Evolutionary conservation across 2,888 invertebrate species (phyloP).

Genomic region (Neocrepidodera transversa): DNA sequence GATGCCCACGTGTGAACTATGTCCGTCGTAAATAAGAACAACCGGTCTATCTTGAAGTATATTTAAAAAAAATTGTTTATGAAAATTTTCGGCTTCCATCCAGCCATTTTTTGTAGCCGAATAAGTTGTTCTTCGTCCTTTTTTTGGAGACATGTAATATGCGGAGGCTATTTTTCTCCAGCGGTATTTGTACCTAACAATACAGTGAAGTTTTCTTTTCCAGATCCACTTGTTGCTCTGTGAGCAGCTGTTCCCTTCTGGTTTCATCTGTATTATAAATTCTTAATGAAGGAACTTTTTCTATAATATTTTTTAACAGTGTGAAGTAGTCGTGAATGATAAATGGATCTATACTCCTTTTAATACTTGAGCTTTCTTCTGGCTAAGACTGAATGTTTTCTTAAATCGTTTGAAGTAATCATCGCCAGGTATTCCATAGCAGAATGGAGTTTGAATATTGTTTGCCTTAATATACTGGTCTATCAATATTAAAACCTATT

Average conservation of each 20-base stretch:
- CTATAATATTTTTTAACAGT: too few species aligned
- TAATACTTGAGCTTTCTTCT: conserved; percentile 38
- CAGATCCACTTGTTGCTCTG: conserved; percentile 17
- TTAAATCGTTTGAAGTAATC: too few species aligned
- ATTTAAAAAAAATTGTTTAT: conserved; percentile 6
- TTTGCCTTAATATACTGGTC: neutral
- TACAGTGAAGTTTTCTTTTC: too few species aligned
- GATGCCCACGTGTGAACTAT: conserved; percentile 1
- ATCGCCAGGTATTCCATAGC: too few species aligned
- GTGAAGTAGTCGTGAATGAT: too few species aligned
- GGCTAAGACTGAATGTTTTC: conserved; percentile 40
- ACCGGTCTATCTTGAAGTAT: conserved; percentile 17
- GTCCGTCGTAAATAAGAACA: conserved; percentile 21
- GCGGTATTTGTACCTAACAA: too few species aligned
- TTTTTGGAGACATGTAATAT: too few species aligned
- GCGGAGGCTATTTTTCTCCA: too few species aligned
- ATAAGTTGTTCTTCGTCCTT: conserved; percentile 9
- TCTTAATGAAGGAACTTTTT: too few species aligned
- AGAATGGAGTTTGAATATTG: conserved; percentile 9
- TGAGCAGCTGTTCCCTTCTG: conserved; percentile 17
- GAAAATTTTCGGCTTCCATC: conserved; percentile 18
- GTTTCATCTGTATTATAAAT: conserved; percentile 33
- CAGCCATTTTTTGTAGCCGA: too few species aligned
- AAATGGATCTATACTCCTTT: too few species aligned
- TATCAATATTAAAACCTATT: conserved; percentile 37